Conservation (phyloP, 2,113 vertebrate species). For the Colinus virginianus region DNA sequence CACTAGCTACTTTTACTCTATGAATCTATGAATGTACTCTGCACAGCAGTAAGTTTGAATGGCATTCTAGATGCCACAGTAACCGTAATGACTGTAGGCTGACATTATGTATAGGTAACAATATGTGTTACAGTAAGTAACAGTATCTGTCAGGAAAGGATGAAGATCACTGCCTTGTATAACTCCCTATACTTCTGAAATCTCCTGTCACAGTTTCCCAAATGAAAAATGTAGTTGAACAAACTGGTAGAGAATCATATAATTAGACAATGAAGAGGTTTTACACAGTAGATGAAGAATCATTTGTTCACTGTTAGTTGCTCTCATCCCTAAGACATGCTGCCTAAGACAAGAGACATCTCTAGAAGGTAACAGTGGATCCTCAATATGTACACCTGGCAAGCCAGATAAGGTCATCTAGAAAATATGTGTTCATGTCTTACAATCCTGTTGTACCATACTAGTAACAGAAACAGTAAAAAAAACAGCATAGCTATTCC, state of each 20-base stretch:
- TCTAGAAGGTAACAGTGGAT: background rate
- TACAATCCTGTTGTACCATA: background rate
- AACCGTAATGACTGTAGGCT: rapidly evolving
- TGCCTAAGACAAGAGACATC: background rate
- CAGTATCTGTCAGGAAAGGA: background rate
- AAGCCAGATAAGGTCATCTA: background rate
- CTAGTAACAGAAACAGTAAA: background rate
- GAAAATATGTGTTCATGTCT: background rate
- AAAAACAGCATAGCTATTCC: background rate
- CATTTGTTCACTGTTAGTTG: background rate
- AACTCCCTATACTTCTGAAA: background rate
- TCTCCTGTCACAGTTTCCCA: background rate
- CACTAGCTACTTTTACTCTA: background rate
- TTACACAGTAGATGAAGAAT: background rate
- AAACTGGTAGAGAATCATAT: background rate
- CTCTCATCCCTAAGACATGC: background rate
- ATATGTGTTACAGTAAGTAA: background rate
- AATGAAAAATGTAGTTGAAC: background rate
- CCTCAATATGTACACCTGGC: background rate
- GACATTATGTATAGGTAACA: background rate
- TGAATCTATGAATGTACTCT: background rate
- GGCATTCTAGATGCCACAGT: background rate
- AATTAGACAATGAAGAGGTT: background rate
- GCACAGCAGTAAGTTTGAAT: background rate
- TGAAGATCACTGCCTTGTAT: background rate